phyloP scores from a whole-genome alignment of 2,888 invertebrate species.

The Aphodius sticticus region DNA sequence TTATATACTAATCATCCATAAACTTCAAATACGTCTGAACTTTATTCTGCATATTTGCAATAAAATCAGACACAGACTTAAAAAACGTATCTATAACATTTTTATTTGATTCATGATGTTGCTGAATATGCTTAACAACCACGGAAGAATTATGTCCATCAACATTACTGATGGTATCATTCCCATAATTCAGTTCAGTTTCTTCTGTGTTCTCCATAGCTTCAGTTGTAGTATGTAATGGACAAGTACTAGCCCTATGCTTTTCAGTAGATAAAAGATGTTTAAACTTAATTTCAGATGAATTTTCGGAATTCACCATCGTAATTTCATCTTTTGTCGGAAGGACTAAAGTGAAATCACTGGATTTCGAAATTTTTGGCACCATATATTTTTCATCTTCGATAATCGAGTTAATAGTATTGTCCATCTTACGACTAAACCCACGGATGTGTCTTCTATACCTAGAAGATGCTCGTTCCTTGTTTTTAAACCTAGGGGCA shows the following conservation, averaged over 20 bases:
- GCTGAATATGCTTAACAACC: not conserved
- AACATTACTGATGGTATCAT: slow-evolving; percentile 1
- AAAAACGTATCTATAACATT: slow-evolving; percentile 35
- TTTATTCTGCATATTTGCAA: slow-evolving; percentile 34
- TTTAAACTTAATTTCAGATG: slow-evolving; percentile 41
- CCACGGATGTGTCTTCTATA: slow-evolving; percentile 39
- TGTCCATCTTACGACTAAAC: slow-evolving; percentile 38
- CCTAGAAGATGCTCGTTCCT: slow-evolving; percentile 19
- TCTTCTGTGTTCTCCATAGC: not conserved
- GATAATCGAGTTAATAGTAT: slow-evolving; percentile 41
- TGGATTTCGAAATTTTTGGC: slow-evolving; percentile 34
- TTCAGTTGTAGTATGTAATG: slow-evolving; percentile 18
- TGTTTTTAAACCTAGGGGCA: slow-evolving; percentile 28
- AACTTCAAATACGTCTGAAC: slow-evolving; percentile 33
- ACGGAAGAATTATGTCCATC: not conserved
- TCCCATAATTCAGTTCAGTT: not conserved
- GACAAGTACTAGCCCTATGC: slow-evolving; percentile 18
- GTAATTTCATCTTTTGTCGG: slow-evolving; percentile 38
- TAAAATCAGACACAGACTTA: slow-evolving; percentile 32
- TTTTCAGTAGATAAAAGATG: slow-evolving; percentile 7
- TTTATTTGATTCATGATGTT: not conserved
- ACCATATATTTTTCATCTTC: slow-evolving; percentile 40
- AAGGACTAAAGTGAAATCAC: slow-evolving; percentile 38
- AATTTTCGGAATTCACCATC: slow-evolving; percentile 39
- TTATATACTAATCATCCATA: slow-evolving; percentile 21